Evolutionary conservation across 2,888 invertebrate species (phyloP).

Genomic region (Plagiodera versicolora): DNA sequence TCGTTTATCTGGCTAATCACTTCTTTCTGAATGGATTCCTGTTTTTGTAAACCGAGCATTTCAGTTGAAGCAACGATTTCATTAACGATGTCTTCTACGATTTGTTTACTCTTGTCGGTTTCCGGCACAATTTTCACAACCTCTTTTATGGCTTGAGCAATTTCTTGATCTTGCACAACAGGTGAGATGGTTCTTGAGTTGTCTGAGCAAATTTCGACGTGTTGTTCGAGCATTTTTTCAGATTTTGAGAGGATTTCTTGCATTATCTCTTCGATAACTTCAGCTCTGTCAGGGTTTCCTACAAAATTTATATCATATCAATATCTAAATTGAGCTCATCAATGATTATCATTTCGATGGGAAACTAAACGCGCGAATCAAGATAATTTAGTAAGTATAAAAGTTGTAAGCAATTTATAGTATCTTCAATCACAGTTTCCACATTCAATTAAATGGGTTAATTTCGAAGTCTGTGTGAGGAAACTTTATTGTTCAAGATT

Average conservation of each 20-base stretch:
- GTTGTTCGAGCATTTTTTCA: conserved; percentile 57
- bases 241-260: conserved; percentile 58
- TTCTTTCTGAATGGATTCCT: background rate
- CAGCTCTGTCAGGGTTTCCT: conserved; percentile 44
- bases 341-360: no score
- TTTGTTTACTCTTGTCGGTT: conserved; percentile 19
- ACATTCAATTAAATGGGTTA: no score
- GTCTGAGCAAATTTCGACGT: conserved; percentile 33
- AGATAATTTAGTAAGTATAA: no score
- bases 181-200: conserved; percentile 45
- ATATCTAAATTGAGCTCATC: no score
- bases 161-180: conserved; percentile 59
- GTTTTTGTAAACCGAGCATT: background rate
- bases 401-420: no score
- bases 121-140: conserved; percentile 52
- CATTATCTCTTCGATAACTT: conserved; percentile 58
- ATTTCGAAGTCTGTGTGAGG: no score
- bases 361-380: no score
- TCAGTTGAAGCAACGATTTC: conserved; percentile 1
- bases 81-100: conserved; percentile 12
- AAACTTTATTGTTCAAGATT: no score
- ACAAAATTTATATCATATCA: background rate
- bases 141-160: conserved; percentile 58
- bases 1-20: background rate
- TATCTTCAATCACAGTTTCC: no score